Evolutionary conservation across 2,797 vertebrate species (phyloP).

Genomic region (Heteromormyrus szaboi): DNA sequence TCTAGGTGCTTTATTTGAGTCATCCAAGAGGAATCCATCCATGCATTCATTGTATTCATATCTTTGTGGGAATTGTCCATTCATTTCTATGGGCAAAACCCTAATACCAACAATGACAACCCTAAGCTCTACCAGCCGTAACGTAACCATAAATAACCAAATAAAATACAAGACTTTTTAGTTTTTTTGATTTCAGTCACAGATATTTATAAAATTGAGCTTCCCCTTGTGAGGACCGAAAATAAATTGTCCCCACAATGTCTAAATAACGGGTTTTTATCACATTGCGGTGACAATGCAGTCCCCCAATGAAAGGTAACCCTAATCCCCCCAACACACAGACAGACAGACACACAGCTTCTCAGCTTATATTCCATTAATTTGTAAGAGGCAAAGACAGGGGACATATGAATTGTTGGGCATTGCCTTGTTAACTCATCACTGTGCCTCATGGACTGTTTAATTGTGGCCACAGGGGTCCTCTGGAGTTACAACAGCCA

Average conservation of each 20-base stretch:
- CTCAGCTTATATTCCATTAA: background rate
- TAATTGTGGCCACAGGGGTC: constrained; percentile 33
- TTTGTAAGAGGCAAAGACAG: background rate
- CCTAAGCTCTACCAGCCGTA: background rate
- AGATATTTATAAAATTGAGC: background rate
- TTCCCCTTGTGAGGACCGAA: background rate
- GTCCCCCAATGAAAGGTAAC: background rate
- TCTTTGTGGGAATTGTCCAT: background rate
- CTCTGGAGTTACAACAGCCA: constrained; percentile 17
- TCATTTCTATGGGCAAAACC: background rate
- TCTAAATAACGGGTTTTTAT: background rate
- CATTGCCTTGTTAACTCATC: constrained; percentile 19
- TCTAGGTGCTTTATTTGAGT: constrained; percentile 22
- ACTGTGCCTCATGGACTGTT: constrained; percentile 26
- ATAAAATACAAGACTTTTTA: background rate
- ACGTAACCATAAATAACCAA: background rate
- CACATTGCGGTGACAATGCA: background rate
- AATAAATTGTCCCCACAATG: background rate
- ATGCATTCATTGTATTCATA: background rate
- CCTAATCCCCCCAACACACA: background rate
- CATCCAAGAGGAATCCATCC: background rate
- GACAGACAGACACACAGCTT: background rate
- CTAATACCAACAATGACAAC: background rate
- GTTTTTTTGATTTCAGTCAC: background rate
- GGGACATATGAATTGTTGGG: constrained; percentile 15